phyloP scores from a whole-genome alignment of 1,140 invertebrate genomes.

The Penaeus vannamei region DNA sequence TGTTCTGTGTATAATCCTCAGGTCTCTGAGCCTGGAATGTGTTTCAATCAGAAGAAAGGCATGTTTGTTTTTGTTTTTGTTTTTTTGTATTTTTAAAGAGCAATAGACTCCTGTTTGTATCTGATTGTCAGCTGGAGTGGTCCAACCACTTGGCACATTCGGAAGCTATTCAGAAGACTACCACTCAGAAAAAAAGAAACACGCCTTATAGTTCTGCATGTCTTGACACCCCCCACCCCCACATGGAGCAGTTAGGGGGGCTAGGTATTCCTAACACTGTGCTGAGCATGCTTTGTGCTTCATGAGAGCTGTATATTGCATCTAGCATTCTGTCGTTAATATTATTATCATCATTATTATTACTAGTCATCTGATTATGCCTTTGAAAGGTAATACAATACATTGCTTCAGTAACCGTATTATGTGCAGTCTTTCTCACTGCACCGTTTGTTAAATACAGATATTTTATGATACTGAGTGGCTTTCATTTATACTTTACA shows the following conservation, averaged over 20 bases:
- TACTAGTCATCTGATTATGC: slow-evolving; percentile 54
- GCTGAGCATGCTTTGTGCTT: slow-evolving; percentile 46
- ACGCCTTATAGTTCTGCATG: too few relatives aligned
- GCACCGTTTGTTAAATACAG: slow-evolving; percentile 56
- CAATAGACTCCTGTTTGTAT: background rate
- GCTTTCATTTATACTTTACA: too few relatives aligned
- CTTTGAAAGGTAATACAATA: slow-evolving; percentile 48
- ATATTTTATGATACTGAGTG: slow-evolving; percentile 48
- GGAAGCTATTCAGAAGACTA: too few relatives aligned
- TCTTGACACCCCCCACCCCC: background rate
- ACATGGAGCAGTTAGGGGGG: background rate
- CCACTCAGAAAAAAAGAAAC: too few relatives aligned
- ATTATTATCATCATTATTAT: slow-evolving; percentile 42
- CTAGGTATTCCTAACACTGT: slow-evolving; percentile 30
- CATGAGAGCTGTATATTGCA: slow-evolving; percentile 53
- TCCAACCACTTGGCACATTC: background rate
- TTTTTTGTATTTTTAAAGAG: background rate
- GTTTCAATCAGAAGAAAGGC: background rate
- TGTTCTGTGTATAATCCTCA: slow-evolving; percentile 19
- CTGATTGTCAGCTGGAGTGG: background rate
- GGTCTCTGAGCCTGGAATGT: slow-evolving; percentile 27
- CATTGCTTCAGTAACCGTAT: slow-evolving; percentile 43
- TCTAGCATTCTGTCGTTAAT: slow-evolving; percentile 52
- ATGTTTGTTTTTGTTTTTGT: background rate
- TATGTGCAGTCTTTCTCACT: slow-evolving; percentile 50